Evolutionary conservation across 2,888 invertebrate genomes (phyloP).

Genomic region (Catonia carolina): DNA sequence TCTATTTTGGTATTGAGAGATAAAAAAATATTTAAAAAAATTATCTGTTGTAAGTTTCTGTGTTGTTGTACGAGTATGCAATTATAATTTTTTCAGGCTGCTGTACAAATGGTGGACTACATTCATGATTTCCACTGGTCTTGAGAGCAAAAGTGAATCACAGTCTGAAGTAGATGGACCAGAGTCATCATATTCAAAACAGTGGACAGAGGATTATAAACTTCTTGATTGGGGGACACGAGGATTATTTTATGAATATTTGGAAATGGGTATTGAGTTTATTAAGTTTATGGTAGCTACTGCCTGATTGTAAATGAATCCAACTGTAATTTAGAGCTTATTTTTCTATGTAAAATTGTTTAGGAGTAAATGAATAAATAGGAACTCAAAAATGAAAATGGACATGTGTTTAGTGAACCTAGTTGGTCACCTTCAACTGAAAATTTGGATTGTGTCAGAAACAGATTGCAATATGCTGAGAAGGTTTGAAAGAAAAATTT

Average conservation of each 20-base stretch:
- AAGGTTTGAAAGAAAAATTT: too few species aligned
- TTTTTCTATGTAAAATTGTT: not conserved
- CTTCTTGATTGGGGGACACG: constrained; percentile 78
- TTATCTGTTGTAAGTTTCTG: too few species aligned
- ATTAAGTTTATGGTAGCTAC: constrained; percentile 37
- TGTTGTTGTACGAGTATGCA: too few species aligned
- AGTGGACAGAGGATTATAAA: constrained; percentile 86
- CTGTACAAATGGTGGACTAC: constrained; percentile 27
- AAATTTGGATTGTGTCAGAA: too few species aligned
- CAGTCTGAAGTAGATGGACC: constrained; percentile 13
- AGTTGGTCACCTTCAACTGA: too few species aligned
- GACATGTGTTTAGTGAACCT: too few species aligned
- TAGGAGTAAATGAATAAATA: too few species aligned
- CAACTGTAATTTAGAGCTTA: not conserved
- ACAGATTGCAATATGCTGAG: too few species aligned
- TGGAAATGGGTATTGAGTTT: constrained; percentile 99
- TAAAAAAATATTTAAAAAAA: too few species aligned
- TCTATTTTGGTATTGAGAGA: too few species aligned
- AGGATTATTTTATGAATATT: constrained; percentile 90
- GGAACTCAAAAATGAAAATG: too few species aligned
- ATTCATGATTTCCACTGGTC: constrained; percentile 21
- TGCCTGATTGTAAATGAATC: constrained; percentile 19
- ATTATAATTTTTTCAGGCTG: constrained; percentile 17
- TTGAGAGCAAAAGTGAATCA: constrained; percentile 14
- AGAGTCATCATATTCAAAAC: constrained; percentile 37